Conservation (phyloP, 2,888 invertebrate genomes). For the Metopia argyrocephala region DNA sequence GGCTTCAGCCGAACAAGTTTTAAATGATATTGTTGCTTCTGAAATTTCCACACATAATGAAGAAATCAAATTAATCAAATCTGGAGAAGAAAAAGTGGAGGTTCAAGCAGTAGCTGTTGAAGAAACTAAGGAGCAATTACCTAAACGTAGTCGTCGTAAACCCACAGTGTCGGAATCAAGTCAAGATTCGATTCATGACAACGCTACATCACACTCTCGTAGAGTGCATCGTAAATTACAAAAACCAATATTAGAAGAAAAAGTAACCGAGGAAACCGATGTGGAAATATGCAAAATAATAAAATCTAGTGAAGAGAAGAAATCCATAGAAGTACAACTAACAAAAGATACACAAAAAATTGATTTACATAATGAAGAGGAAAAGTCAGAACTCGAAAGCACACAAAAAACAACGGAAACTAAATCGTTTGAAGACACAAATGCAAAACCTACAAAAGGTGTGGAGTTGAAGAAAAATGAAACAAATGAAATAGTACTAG, state of each 20-base stretch:
- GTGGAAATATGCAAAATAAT: background rate
- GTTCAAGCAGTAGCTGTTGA: background rate
- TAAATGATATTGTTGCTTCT: background rate
- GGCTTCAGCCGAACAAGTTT: slow-evolving; percentile 13
- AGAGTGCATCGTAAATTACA: slow-evolving; percentile 33
- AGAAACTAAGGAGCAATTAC: background rate
- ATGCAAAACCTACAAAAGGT: background rate
- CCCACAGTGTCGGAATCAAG: slow-evolving; percentile 11
- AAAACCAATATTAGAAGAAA: background rate
- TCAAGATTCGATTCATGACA: slow-evolving; percentile 10
- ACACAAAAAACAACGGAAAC: too few species aligned
- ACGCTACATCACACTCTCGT: slow-evolving; percentile 10
- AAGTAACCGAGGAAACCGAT: background rate
- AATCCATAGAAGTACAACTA: too few species aligned
- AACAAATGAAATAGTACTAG: background rate
- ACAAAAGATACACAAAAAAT: too few species aligned
- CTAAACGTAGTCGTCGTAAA: slow-evolving; percentile 16
- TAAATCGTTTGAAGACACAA: too few species aligned
- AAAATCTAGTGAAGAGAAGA: background rate
- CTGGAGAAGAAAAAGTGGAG: background rate
- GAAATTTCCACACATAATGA: background rate
- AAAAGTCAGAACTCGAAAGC: too few species aligned
- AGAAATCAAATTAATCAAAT: background rate
- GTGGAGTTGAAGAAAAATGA: background rate
- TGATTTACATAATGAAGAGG: too few species aligned